phyloP scores from a whole-genome alignment of 1,140 invertebrate species.

The Drosophila novamexicana region DNA sequence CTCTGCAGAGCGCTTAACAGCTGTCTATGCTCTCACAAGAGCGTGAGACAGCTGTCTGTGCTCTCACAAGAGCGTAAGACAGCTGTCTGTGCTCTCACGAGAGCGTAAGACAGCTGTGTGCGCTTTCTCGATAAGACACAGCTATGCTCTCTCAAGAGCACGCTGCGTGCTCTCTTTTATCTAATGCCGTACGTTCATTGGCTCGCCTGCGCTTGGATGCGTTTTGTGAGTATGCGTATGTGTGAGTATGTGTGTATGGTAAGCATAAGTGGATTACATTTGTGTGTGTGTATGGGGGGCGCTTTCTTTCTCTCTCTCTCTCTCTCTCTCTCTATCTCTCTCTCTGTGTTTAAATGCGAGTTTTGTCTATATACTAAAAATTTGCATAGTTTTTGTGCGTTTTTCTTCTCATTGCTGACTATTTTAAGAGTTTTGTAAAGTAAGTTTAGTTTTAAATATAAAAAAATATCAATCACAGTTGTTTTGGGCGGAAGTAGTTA shows the following conservation, averaged over 20 bases:
- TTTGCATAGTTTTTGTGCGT: conserved; percentile 66
- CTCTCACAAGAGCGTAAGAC: not conserved
- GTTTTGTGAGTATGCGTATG: conserved; percentile 42
- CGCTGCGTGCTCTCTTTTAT: not conserved
- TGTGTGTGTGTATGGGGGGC: conserved; percentile 26
- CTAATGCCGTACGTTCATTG: not conserved
- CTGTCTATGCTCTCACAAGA: not conserved
- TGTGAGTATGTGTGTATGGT: conserved; percentile 7
- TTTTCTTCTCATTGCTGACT: conserved; percentile 51
- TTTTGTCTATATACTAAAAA: conserved; percentile 58
- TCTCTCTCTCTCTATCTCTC: conserved; percentile 25
- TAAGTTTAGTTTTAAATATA: conserved; percentile 65
- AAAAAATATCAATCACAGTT: conserved; percentile 84
- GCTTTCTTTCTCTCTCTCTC: conserved; percentile 27
- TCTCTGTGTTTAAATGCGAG: conserved; percentile 21
- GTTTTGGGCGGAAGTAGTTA: conserved; percentile 83
- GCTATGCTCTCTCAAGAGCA: not conserved
- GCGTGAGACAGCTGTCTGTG: not conserved
- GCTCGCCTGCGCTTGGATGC: conserved; percentile 1
- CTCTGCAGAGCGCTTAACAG: not conserved
- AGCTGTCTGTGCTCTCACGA: not conserved
- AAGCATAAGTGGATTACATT: conserved; percentile 8
- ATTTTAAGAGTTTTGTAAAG: conserved; percentile 56
- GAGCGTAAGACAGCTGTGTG: not conserved
- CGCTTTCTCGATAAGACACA: too few relatives aligned